Base-by-base conservation (phyloP, 2,797 vertebrate species). In the Hozukius guyotensis region DNA sequence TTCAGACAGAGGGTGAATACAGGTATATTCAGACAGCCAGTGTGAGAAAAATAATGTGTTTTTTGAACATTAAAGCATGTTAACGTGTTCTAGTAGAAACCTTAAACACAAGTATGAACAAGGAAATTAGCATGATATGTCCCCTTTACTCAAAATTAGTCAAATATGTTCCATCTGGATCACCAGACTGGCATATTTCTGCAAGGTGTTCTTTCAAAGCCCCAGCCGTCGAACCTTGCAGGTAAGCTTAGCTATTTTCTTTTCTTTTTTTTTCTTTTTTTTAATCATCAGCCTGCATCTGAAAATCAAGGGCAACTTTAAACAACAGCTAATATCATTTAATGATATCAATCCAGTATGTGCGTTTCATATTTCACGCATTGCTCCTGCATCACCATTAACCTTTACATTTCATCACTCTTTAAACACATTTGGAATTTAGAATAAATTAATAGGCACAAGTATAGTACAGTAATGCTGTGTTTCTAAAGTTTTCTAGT, bases 311-410 rank as follows among this genome's bases (percentile, higher is more conserved):
- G 16, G 16, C n/a, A 65, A 42, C 32, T 67, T 55, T 25, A 34
- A 62, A 59, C 46, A 64, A 46, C 57, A 57, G 38, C 46, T 62
- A 4, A 78, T 77, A 36, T 38, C 14, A 60, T 87, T 49, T 8
- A 22, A 22, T 73, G 24, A 70, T 16, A 70, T 70, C 18, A 38
- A n/a, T 46, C 22, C 14, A 29, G 42, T 29, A 5, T 66, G 3
- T 67, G 14, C 57, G 5, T 3, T 52, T 18, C 9, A 22, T 68
- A 29, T 1, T 53, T 63, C 12, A 34, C 22, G 18, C 61, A 27
- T 38, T 65, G 60, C 27, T 36, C 12, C 20, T 34, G n/a, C 3
- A 75, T 85, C 66, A 27, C 2, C 24, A 55, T 8, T 4, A 62
- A 14, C 0, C 8, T 29, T 5, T 36, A 14, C 22, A 36, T 14